Evolutionary conservation across 2,888 invertebrate genomes (phyloP).

Genomic region (Pseudococcus viburni): DNA sequence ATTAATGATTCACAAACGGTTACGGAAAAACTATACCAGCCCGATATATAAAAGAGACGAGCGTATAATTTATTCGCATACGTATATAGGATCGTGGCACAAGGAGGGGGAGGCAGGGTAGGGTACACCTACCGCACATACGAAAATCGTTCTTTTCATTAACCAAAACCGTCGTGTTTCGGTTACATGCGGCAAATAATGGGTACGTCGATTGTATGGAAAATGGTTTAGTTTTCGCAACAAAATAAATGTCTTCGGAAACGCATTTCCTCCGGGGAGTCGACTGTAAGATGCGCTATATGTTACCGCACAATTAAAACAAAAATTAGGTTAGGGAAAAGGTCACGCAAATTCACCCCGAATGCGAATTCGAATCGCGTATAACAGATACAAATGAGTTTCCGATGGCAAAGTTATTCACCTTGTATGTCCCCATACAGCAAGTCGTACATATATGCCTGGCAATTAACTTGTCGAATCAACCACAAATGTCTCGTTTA

Average conservation of each 20-base stretch:
- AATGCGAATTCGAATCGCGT: slow-evolving; percentile 9
- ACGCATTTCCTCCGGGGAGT: slow-evolving; percentile 48
- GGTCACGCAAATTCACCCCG: slow-evolving; percentile 33
- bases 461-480: slow-evolving; percentile 47
- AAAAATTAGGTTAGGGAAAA: slow-evolving; percentile 54
- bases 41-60: background rate
- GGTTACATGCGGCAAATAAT: slow-evolving; percentile 52
- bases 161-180: slow-evolving; percentile 37
- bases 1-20: slow-evolving; percentile 47
- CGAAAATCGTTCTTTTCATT: slow-evolving; percentile 56
- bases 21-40: slow-evolving; percentile 3
- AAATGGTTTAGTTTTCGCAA: slow-evolving; percentile 23
- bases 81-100: background rate
- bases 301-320: slow-evolving; percentile 52
- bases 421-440: slow-evolving; percentile 23
- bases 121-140: background rate
- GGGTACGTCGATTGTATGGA: slow-evolving; percentile 51
- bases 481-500: slow-evolving; percentile 51
- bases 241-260: slow-evolving; percentile 55
- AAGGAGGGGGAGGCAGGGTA: background rate
- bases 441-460: background rate
- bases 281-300: slow-evolving; percentile 26
- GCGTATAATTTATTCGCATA: slow-evolving; percentile 30
- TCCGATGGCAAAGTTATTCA: slow-evolving; percentile 37
- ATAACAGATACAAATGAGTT: slow-evolving; percentile 43